A percentile compares a stretch with the other conserved stretches of the same genome.
Conservation (phyloP, 1,140 invertebrate genomes). For the Cephus cinctus region DNA sequence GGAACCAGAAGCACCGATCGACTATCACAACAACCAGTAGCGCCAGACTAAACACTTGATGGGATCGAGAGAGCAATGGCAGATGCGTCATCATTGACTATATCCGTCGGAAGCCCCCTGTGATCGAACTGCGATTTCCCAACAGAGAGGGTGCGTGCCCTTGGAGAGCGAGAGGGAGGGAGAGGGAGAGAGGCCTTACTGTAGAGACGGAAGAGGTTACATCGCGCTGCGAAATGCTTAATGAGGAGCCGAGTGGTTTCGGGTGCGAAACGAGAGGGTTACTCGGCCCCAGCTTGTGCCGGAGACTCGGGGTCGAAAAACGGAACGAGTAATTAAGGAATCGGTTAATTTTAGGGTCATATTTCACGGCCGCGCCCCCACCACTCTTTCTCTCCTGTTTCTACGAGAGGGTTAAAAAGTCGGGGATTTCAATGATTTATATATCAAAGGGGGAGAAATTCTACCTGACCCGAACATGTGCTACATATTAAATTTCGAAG, state of each 20-base stretch:
- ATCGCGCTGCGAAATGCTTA: constrained; percentile 25
- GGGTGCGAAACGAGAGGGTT: constrained; percentile 8
- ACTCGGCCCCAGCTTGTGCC: too few species aligned
- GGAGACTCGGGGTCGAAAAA: constrained; percentile 31
- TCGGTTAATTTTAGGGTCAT: constrained; percentile 49
- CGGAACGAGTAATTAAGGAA: constrained; percentile 45
- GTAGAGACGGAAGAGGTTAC: constrained; percentile 6
- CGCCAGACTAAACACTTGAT: constrained; percentile 43
- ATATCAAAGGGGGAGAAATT: constrained; percentile 17
- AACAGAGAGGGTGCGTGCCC: background rate
- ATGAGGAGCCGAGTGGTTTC: constrained; percentile 34
- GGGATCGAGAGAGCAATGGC: constrained; percentile 30
- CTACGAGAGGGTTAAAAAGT: constrained; percentile 31
- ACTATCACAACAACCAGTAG: constrained; percentile 39
- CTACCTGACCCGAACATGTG: constrained; percentile 34
- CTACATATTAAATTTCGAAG: constrained; percentile 23
- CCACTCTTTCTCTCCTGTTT: constrained; percentile 1
- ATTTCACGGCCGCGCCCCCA: constrained; percentile 32
- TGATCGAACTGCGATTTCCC: constrained; percentile 6
- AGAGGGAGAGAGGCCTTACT: constrained; percentile 1
- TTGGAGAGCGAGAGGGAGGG: background rate
- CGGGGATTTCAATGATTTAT: constrained; percentile 32
- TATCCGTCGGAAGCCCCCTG: too few species aligned
- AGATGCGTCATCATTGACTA: constrained; percentile 23
- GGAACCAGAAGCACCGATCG: constrained; percentile 31